A percentile compares a stretch with the other conserved stretches of the same genome.
Conservation (phyloP, 1,140 invertebrate genomes). For the Idris sp. region DNA sequence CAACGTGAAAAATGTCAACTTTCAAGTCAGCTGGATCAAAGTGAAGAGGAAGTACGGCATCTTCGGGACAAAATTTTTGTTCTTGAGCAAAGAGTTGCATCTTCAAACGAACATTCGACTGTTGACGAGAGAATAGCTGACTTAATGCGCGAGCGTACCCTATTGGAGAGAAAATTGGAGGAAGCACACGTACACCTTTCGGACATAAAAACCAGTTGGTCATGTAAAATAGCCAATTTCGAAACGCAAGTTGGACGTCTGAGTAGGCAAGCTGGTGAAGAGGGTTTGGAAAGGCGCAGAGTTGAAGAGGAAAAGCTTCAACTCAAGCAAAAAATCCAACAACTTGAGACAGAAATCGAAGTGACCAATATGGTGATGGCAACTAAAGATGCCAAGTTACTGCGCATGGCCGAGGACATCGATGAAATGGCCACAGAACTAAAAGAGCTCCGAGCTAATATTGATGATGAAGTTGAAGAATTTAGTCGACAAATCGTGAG, state of each 20-base stretch:
- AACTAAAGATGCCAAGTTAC: constrained; percentile 85
- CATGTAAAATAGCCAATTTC: constrained; percentile 89
- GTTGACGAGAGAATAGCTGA: constrained; percentile 81
- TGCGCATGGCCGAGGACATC: constrained; percentile 81
- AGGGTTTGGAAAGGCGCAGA: constrained; percentile 86
- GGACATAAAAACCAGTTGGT: constrained; percentile 94
- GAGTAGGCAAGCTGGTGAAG: constrained; percentile 88
- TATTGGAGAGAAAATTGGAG: constrained; percentile 87
- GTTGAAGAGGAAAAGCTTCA: constrained; percentile 84
- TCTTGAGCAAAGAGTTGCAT: constrained; percentile 80
- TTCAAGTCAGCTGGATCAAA: constrained; percentile 80
- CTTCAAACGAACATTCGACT: constrained; percentile 77
- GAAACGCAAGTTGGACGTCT: constrained; percentile 90
- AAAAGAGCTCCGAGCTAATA: constrained; percentile 80
- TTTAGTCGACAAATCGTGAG: constrained; percentile 84
- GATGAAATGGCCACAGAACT: constrained; percentile 82
- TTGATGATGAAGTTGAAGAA: constrained; percentile 81
- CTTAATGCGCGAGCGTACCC: constrained; percentile 80
- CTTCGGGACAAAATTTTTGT: constrained; percentile 83
- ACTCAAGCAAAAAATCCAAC: constrained; percentile 82
- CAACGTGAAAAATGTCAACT: constrained; percentile 81
- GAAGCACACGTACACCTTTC: constrained; percentile 90
- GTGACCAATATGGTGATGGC: constrained; percentile 84
- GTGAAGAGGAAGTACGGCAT: constrained; percentile 82
- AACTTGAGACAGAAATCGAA: constrained; percentile 83